Evolutionary conservation across 2,797 vertebrate species (phyloP), one percentile per base, ranked within the genome.

Genomic region (Acrossocheilus wenchowensis): DNA sequence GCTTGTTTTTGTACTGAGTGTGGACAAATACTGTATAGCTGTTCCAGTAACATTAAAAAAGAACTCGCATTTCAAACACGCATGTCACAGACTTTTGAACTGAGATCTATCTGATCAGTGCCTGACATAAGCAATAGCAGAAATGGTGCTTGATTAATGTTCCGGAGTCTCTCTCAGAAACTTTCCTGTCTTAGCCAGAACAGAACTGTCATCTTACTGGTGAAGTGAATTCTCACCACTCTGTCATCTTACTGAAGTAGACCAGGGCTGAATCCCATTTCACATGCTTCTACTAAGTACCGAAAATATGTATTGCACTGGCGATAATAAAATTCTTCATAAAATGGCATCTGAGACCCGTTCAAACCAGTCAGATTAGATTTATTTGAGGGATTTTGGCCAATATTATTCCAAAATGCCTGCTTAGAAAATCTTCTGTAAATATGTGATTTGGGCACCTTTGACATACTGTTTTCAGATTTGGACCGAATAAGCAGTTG

Each of bases 61-160:
- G 21, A 39, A 23, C 19, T 23, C 6, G 23, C 68, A 71, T 71
- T 71, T 71, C 68, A 41, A 71, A 41, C 9, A 41, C 4, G 4
- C 34, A 71, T 39, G 21, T 39, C 68, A 23, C 19, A 71, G 19
- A 41, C 68, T 41, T 71, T 71, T 71, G 36, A 71, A 43, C 21
- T 43, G 21, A 41, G n/a, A 19, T 68, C 17, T 36, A 17, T 68
- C 66, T 68, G 64, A 36, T 68, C 30, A 4, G 30, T 81, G 43
- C 26, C n/a, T 68, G 43, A 66, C 79, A 81, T 68, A 68, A 21
- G 78, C 78, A 48, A 30, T 8, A 68, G 19, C 62, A 34, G 3
- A 81, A 80, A 34, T 39, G 30, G 5, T 36, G 30, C 19, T 23
- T 77, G 57, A 30, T 66, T 50, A 36, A 81, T 81, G 26, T 81